These are phyloP conservation scores for Acrocephalus scirpaceus DNA, from an alignment of 2,797 vertebrate species.

Conservation along the genomic window DNA sequence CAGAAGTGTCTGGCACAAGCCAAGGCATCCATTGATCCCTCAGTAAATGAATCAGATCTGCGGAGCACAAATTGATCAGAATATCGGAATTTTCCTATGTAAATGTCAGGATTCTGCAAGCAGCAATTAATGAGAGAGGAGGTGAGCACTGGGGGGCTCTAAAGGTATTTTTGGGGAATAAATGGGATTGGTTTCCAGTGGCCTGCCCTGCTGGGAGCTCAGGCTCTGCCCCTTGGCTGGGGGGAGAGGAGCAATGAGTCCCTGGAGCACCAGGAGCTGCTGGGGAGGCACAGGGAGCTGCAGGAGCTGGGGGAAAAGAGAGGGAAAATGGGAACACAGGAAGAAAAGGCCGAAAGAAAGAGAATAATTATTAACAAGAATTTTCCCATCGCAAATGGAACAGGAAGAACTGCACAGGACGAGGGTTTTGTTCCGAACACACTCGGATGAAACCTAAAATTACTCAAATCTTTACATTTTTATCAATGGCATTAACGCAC, in stretches of 20 bases:
- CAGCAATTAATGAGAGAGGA: not conserved
- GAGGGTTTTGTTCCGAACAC: slow-evolving; percentile 23
- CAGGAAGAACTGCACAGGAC: slow-evolving; percentile 23
- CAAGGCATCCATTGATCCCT: not conserved
- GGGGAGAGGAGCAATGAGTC: not conserved
- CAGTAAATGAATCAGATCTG: not conserved
- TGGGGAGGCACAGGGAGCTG: not conserved
- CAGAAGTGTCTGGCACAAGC: not conserved
- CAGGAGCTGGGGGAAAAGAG: not conserved
- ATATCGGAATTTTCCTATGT: not conserved
- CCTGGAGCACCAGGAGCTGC: not conserved
- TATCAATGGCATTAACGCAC: slow-evolving; percentile 65
- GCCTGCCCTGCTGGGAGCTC: not conserved
- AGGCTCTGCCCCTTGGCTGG: not conserved
- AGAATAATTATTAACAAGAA: not conserved
- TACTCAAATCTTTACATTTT: slow-evolving; percentile 71
- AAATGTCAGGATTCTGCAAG: not conserved
- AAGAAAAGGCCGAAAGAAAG: not conserved
- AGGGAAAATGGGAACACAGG: not conserved
- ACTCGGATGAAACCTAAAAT: slow-evolving; percentile 63
- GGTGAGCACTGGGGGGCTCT: not conserved
- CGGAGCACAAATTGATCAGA: not conserved
- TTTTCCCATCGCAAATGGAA: slow-evolving; percentile 18
- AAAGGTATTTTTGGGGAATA: not conserved
- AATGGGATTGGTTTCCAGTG: not conserved